Conservation (phyloP, 2,797 vertebrate species). For the Coregonus sp. region DNA sequence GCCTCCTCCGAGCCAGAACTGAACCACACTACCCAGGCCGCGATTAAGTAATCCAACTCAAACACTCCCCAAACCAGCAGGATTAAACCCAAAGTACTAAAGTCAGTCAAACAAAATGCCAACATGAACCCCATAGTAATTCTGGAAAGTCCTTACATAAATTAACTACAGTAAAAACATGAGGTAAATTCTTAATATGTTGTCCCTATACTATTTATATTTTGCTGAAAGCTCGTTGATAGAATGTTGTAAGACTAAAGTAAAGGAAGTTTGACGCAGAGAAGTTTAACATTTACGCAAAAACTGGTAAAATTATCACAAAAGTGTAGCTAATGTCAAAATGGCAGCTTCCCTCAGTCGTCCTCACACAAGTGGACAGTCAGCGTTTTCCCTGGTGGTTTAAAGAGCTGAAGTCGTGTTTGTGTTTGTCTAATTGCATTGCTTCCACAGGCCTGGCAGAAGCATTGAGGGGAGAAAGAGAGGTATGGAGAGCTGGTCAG, state of each 20-base stretch:
- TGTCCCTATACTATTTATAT: not conserved
- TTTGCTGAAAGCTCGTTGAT: not conserved
- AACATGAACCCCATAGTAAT: constrained; percentile 63
- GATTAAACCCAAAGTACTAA: constrained; percentile 74
- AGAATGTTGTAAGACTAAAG: not conserved
- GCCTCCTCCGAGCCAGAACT: constrained; percentile 59
- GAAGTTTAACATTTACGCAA: not conserved
- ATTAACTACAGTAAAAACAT: constrained; percentile 21
- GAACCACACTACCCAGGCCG: constrained; percentile 60
- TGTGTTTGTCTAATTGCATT: constrained; percentile 79
- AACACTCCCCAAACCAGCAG: constrained; percentile 74
- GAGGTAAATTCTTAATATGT: not conserved
- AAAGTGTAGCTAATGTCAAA: not conserved
- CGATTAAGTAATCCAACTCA: constrained; percentile 75
- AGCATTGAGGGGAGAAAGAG: constrained; percentile 19
- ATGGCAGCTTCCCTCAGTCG: not conserved
- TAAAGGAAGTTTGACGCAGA: not conserved
- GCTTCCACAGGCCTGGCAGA: constrained; percentile 70
- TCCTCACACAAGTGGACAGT: not conserved
- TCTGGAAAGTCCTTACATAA: constrained; percentile 67
- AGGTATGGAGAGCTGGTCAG: constrained; percentile 1
- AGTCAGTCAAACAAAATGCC: constrained; percentile 73
- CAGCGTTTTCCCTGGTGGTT: constrained; percentile 35
- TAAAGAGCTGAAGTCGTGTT: constrained; percentile 59
- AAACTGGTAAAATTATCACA: not conserved